A percentile compares a stretch with the other conserved stretches of the same genome.
Conservation (phyloP, 2,888 invertebrate genomes). For the Xestia ashworthii region DNA sequence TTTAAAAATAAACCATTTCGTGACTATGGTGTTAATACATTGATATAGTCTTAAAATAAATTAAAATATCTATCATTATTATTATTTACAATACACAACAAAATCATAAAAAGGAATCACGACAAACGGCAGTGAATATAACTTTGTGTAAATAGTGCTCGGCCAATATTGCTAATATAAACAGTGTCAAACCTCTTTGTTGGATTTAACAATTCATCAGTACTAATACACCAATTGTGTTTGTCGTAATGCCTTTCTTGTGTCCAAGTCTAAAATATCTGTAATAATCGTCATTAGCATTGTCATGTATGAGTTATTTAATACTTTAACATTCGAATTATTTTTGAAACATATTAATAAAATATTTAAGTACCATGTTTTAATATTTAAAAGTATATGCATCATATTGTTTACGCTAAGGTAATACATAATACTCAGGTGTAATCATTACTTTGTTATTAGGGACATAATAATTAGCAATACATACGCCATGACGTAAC, state of each 20-base stretch:
- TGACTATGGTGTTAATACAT: constrained; percentile 85
- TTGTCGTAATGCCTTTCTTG: constrained; percentile 76
- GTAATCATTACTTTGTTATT: constrained; percentile 67
- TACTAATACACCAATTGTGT: constrained; percentile 62
- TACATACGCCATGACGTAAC: constrained; percentile 74
- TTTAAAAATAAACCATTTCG: constrained; percentile 86
- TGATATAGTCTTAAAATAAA: constrained; percentile 80
- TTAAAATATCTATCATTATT: constrained; percentile 76
- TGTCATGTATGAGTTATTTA: constrained; percentile 79
- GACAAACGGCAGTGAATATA: constrained; percentile 68
- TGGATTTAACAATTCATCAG: constrained; percentile 62
- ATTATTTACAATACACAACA: constrained; percentile 79
- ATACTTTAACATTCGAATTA: constrained; percentile 68
- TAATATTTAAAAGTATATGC: constrained; percentile 61
- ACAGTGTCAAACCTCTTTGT: constrained; percentile 65
- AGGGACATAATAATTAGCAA: constrained; percentile 67
- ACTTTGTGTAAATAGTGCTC: constrained; percentile 58
- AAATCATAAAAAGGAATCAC: constrained; percentile 74
- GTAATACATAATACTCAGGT: constrained; percentile 67
- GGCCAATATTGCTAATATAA: constrained; percentile 65
- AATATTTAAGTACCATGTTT: constrained; percentile 80
- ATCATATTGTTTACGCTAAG: constrained; percentile 59
- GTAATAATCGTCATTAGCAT: constrained; percentile 71
- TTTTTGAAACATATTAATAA: constrained; percentile 67
- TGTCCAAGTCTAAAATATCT: constrained; percentile 70